Conservation (phyloP, 1,140 invertebrate species). For the Ooceraea biroi region DNA sequence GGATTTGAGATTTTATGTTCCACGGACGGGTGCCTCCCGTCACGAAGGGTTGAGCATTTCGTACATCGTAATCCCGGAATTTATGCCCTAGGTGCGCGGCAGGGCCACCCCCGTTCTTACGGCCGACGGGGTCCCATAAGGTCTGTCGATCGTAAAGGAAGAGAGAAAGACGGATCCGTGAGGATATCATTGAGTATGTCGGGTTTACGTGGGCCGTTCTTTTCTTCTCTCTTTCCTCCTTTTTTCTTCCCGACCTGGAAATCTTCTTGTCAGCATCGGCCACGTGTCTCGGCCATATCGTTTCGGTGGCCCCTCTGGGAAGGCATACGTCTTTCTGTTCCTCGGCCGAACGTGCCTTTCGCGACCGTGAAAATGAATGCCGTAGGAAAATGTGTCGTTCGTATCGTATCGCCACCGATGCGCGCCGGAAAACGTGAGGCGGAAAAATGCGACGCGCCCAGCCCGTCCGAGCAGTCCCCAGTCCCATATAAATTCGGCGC, state of each 20-base stretch:
- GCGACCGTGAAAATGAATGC: constrained; percentile 10
- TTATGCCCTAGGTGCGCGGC: constrained; percentile 25
- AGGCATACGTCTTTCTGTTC: constrained; percentile 2
- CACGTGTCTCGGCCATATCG: background rate
- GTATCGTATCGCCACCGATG: background rate
- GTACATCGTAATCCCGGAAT: constrained; percentile 18
- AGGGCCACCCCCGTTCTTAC: background rate
- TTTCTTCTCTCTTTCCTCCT: background rate
- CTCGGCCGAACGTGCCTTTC: background rate
- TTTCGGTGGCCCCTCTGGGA: background rate
- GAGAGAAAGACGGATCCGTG: background rate
- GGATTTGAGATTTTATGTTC: constrained; percentile 14
- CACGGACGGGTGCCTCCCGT: too few relatives aligned
- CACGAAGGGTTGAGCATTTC: constrained; percentile 19
- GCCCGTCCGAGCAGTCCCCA: background rate
- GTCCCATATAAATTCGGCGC: background rate
- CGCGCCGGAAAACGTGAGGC: background rate
- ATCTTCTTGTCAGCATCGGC: constrained; percentile 30
- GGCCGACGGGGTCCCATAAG: background rate
- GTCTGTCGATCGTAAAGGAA: constrained; percentile 25
- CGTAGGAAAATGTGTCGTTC: background rate
- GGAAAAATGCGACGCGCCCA: background rate
- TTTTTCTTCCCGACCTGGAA: background rate
- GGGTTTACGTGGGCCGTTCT: background rate
- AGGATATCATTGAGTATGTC: constrained; percentile 10